Evolutionary conservation across 2,888 invertebrate genomes (phyloP), one percentile per base, ranked within the genome.

Genomic region (Sinohyriopsis cumingii): DNA sequence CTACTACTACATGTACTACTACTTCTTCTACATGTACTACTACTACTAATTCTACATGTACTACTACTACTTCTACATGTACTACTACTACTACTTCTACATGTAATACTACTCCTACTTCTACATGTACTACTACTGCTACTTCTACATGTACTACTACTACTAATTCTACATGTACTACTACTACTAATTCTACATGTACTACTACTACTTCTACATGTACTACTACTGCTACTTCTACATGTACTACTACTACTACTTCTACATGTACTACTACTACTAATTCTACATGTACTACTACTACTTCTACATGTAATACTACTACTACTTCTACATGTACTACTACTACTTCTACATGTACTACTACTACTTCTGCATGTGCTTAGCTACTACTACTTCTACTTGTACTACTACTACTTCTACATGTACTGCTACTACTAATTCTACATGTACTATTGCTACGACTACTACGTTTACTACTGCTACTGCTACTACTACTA

Each of bases 391-490:
- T 62, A 45, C 62, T 62, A 25, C 62, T 62, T 3, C 62, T 62
- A 62, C 62, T 62, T 7, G 7, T 62, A 24, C 45, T 62, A 62
- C 62, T 62, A 45, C 62, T 62, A 62, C 68, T 69, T 45, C 72
- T 71, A 72, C 72, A 71, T 53, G 56, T 62, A 25, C 28, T 62
- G 45, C 62, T 62, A 25, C 62, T 62, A 25, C 62, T 62, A 62
- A 68, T 72, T 65, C 72, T 69, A 72, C 72, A 71, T 65, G 69
- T 72, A 72, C 66, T 65, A 69, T 59, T 69, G 66, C 62, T 62
- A 62, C 62, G 4, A 24, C 45, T 62, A 62, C 62, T 62, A 45
- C 62, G 59, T 62, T 7, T 62, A 25, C 28, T 62, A 45, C 62
- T 62, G 5, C 62, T 62, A 25, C 62, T 62, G 12, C 62, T 62